Percentiles rank a stretch among this genome's conserved stretches.
These are phyloP conservation scores for Atherinomorus stipes DNA, from an alignment of 2,113 vertebrate genomes.

Conservation along the genomic window DNA sequence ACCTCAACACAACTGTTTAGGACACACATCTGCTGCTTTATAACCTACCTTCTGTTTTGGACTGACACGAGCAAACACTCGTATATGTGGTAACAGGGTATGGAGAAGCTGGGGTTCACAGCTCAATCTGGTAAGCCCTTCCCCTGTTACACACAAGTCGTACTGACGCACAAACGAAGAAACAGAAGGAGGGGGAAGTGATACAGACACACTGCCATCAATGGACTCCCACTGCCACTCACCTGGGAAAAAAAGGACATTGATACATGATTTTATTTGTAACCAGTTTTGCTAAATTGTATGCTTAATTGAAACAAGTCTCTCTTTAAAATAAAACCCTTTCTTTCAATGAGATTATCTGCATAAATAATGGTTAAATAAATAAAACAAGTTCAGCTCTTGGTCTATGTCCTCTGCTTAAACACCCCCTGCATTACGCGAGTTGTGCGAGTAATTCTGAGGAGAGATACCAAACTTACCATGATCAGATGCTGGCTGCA, in stretches of 20 bases:
- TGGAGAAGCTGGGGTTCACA: conserved; percentile 73
- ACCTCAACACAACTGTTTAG: too few species aligned
- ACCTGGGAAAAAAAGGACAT: conserved; percentile 72
- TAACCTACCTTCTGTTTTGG: conserved; percentile 84
- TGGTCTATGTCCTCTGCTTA: background rate
- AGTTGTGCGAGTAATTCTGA: background rate
- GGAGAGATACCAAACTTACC: conserved; percentile 49
- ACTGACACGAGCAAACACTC: conserved; percentile 84
- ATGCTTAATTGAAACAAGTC: too few species aligned
- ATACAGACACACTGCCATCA: conserved; percentile 79
- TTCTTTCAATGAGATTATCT: too few species aligned
- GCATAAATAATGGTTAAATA: too few species aligned
- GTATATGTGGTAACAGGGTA: conserved; percentile 80
- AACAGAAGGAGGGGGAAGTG: conserved; percentile 74
- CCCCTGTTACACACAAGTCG: conserved; percentile 93
- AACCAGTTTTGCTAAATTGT: too few species aligned
- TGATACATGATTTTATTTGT: background rate
- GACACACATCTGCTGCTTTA: background rate
- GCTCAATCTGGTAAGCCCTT: conserved; percentile 87
- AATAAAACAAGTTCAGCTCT: background rate
- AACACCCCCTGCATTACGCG: background rate
- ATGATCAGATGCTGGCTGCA: conserved; percentile 79
- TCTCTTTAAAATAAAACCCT: too few species aligned
- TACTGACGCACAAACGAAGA: conserved; percentile 78
- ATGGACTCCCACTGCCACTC: conserved; percentile 91